These are phyloP conservation scores for Ibidorhyncha struthersii DNA, from an alignment of 2,113 vertebrate species.

Conservation along the genomic window DNA sequence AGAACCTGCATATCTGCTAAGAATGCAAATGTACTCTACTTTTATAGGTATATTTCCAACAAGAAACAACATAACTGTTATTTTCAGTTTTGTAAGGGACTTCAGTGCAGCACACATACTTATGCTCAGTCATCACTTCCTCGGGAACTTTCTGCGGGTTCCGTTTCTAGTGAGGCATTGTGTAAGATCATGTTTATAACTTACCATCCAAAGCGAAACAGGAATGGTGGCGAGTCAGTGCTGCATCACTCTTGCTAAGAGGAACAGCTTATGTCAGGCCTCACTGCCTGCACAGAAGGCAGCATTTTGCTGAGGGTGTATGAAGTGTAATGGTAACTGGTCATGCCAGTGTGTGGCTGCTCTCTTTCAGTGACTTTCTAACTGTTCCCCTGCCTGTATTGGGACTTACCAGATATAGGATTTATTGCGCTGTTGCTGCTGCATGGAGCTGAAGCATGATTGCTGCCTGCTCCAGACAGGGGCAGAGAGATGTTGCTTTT, in stretches of 20 bases:
- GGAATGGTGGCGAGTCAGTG: fast-evolving
- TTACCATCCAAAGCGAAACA: not conserved
- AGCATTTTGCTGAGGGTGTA: not conserved
- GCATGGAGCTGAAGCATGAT: not conserved
- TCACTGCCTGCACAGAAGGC: not conserved
- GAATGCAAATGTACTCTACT: not conserved
- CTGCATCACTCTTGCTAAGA: not conserved
- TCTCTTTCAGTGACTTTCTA: not conserved
- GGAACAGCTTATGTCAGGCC: not conserved
- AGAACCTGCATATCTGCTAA: not conserved
- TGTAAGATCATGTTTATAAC: not conserved
- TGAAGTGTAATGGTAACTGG: not conserved
- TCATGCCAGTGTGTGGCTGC: not conserved
- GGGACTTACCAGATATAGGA: not conserved
- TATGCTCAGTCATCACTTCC: not conserved
- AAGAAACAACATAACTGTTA: not conserved
- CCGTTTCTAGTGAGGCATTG: not conserved
- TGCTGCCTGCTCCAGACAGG: not conserved
- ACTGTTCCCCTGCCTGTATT: not conserved
- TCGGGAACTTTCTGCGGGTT: not conserved
- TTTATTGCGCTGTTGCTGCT: not conserved
- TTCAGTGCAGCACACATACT: not conserved
- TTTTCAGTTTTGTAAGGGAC: not conserved
- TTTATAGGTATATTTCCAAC: not conserved
- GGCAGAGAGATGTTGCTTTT: not conserved